phyloP scores from a whole-genome alignment of 2,888 invertebrate species.

The Rotaria sp. region DNA sequence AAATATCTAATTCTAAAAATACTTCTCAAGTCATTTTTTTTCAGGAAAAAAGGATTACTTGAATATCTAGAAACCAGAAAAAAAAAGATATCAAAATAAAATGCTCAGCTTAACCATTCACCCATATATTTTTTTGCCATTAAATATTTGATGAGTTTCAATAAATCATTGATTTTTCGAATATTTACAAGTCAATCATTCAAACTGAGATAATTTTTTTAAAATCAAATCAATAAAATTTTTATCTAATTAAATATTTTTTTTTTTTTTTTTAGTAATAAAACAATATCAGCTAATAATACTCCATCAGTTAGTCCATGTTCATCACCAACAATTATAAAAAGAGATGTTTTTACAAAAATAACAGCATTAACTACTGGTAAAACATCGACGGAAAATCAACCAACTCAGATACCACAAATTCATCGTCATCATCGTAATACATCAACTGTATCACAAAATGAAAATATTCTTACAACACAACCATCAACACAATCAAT shows the following conservation, averaged over 20 bases:
- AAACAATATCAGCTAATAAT: constrained; percentile 18
- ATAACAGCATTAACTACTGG: not conserved
- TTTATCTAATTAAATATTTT: not conserved
- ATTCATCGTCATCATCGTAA: constrained; percentile 26
- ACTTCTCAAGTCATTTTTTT: no score
- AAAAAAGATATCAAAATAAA: no score
- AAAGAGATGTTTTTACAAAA: not conserved
- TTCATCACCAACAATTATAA: constrained; percentile 34
- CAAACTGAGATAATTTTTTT: no score
- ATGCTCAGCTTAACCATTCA: no score
- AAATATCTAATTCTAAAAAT: no score
- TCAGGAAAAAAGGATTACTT: no score
- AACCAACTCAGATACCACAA: not conserved
- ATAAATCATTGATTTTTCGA: no score
- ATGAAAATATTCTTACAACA: constrained; percentile 3
- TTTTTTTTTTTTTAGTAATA: not conserved
- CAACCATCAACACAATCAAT: not conserved
- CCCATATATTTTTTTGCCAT: no score
- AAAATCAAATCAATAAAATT: not conserved
- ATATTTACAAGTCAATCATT: no score
- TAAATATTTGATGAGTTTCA: no score
- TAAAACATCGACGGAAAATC: not conserved
- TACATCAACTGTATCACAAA: not conserved
- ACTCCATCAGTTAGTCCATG: constrained; percentile 35
- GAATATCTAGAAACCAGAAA: no score